Evolutionary conservation across 2,888 invertebrate species (phyloP).

Genomic region (Tetropium fuscum): DNA sequence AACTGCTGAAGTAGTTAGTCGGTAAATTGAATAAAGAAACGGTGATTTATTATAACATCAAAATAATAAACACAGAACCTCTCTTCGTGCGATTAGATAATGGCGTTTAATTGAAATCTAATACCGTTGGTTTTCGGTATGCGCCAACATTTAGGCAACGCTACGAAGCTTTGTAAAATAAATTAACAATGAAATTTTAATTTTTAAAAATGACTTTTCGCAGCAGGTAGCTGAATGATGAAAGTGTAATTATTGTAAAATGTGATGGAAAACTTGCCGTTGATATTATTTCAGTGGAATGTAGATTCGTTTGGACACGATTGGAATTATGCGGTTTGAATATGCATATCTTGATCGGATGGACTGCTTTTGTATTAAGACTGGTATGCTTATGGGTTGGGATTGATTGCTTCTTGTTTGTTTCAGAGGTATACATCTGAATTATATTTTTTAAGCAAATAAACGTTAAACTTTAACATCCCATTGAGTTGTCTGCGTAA

Average conservation of each 20-base stretch:
- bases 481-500: too few species aligned
- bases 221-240: conserved; percentile 1
- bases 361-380: too few species aligned
- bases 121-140: background rate
- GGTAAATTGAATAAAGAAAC: background rate
- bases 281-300: conserved; percentile 4
- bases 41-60: conserved; percentile 10
- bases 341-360: too few species aligned
- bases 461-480: too few species aligned
- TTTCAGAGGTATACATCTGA: too few species aligned
- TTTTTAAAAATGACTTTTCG: conserved; percentile 5
- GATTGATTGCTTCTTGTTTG: too few species aligned
- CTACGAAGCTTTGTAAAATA: background rate
- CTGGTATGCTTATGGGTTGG: too few species aligned
- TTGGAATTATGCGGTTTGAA: background rate
- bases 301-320: background rate
- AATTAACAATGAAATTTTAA: conserved; percentile 5
- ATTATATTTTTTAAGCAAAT: too few species aligned
- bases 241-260: conserved; percentile 1
- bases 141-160: background rate
- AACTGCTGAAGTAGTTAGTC: conserved; percentile 7
- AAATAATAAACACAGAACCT: conserved; percentile 2
- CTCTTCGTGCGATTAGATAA: background rate
- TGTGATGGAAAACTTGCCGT: conserved; percentile 1
- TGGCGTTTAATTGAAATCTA: background rate